These are phyloP conservation scores for Neosilurus hyrtlii DNA, from an alignment of 2,797 vertebrate species.

Conservation along the genomic window DNA sequence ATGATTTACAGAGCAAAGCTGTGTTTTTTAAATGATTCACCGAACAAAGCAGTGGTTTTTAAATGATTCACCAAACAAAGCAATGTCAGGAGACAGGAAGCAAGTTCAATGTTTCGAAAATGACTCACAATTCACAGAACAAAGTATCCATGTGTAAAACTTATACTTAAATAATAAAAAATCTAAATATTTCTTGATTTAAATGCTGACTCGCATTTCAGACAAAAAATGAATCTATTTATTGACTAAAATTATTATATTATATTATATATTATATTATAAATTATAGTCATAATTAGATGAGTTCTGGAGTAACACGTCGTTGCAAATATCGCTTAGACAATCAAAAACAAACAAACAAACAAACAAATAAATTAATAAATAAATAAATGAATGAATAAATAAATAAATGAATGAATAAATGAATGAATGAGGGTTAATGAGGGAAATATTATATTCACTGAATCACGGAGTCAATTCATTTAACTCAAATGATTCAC, in stretches of 20 bases:
- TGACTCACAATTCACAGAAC: background rate
- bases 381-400: no score
- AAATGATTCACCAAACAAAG: no score
- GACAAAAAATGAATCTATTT: background rate
- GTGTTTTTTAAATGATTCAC: no score
- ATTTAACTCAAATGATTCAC: background rate
- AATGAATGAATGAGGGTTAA: background rate
- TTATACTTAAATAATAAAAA: background rate
- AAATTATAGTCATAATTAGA: background rate
- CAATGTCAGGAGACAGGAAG: background rate
- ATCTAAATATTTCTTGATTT: background rate
- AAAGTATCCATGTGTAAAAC: background rate
- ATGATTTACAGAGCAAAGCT: no score
- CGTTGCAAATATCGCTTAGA: background rate
- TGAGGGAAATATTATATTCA: background rate
- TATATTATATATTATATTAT: no score
- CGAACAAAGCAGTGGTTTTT: no score
- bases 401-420: no score
- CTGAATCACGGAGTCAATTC: background rate
- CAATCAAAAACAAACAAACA: background rate
- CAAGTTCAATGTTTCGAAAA: background rate
- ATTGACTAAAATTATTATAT: background rate
- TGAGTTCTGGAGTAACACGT: background rate
- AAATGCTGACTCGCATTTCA: background rate
- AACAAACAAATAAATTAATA: background rate